Evolutionary conservation across 2,113 vertebrate species (phyloP).

Genomic region (Falcunculus frontatus): DNA sequence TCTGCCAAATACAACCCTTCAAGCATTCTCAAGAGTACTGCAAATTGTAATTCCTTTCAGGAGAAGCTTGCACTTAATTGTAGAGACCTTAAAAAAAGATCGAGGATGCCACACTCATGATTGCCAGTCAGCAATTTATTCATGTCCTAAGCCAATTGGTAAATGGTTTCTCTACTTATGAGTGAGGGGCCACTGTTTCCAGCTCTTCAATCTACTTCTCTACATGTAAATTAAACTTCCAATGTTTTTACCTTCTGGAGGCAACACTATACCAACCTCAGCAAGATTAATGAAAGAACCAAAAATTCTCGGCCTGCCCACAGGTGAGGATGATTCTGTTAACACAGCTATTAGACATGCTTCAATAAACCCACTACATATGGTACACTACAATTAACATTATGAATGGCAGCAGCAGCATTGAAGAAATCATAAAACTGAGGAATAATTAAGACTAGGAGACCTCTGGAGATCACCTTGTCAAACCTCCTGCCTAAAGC

Average conservation of each 20-base stretch:
- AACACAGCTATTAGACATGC: neutral
- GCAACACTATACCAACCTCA: neutral
- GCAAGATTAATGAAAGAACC: neutral
- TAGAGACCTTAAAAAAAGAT: neutral
- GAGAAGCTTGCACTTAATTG: neutral
- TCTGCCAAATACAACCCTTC: neutral
- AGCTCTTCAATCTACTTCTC: neutral
- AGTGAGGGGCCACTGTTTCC: neutral
- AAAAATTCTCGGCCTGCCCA: neutral
- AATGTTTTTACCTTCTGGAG: neutral
- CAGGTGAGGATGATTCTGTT: neutral
- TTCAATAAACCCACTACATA: neutral
- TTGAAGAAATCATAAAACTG: neutral
- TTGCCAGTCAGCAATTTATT: neutral
- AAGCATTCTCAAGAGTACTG: neutral
- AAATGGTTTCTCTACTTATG: neutral
- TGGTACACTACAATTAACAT: neutral
- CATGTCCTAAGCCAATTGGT: neutral
- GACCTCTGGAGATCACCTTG: neutral
- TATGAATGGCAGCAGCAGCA: neutral
- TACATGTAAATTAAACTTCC: neutral
- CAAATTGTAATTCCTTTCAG: neutral
- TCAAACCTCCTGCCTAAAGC: neutral
- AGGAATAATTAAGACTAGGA: neutral
- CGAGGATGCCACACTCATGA: neutral